These are phyloP conservation scores for Chiloscyllium punctatum DNA, from an alignment of 2,797 vertebrate species.

Conservation along the genomic window DNA sequence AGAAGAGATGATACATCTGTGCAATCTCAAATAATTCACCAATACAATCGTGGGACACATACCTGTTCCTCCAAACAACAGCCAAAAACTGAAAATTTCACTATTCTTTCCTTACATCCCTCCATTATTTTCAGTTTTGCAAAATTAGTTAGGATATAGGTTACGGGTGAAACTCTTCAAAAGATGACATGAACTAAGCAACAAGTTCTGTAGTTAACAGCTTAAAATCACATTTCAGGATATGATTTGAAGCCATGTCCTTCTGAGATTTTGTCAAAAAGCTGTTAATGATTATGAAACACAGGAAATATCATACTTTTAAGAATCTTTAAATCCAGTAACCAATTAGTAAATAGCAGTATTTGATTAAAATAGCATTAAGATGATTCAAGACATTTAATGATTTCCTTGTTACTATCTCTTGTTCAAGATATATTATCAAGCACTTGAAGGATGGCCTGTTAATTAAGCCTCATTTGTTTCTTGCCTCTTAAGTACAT, in stretches of 20 bases:
- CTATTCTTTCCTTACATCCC: not conserved
- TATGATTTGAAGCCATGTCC: not conserved
- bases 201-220: not conserved
- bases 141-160: not conserved
- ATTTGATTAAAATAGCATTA: not conserved
- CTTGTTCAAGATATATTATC: not conserved
- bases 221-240: not conserved
- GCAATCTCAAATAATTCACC: not conserved
- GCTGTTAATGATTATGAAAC: not conserved
- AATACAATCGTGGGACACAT: too few relatives aligned
- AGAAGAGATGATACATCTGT: not conserved
- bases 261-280: not conserved
- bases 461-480: not conserved
- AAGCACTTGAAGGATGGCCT: not conserved
- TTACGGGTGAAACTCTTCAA: not conserved
- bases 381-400: not conserved
- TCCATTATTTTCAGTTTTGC: not conserved
- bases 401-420: not conserved
- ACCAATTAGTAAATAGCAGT: not conserved
- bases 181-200: not conserved
- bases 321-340: not conserved
- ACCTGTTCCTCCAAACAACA: not conserved
- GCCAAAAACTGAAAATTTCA: not conserved
- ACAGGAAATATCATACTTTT: not conserved
- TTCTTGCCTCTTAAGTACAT: not conserved